Evolutionary conservation across 2,888 invertebrate genomes (phyloP).

Genomic region (Hydrotaea diabolus): DNA sequence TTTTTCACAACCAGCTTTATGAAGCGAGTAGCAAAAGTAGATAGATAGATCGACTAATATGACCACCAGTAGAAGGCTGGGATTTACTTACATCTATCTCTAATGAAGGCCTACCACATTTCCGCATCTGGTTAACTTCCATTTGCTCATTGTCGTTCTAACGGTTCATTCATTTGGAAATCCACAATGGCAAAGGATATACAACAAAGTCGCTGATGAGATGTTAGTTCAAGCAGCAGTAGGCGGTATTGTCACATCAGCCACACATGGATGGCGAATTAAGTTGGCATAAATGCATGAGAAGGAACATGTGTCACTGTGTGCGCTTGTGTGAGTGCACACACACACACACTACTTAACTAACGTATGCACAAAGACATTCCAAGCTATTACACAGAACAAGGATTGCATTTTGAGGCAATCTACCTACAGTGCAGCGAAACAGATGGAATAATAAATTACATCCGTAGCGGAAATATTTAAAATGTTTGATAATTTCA

Average conservation of each 20-base stretch:
- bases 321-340: no score
- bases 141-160: not conserved
- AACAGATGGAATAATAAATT: not conserved
- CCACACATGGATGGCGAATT: not conserved
- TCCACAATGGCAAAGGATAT: not conserved
- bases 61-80: no score
- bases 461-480: not conserved
- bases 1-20: no score
- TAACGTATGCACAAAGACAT: no score
- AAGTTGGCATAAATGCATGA: not conserved
- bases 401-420: not conserved
- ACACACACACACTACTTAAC: no score
- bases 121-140: no score
- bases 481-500: no score
- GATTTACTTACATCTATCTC: no score
- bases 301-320: no score
- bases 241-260: not conserved
- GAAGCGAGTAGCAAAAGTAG: no score
- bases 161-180: constrained; percentile 18
- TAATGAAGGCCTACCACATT: no score
- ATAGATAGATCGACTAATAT: no score
- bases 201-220: not conserved
- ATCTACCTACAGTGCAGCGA: not conserved
- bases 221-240: not conserved
- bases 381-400: not conserved